Conservation (phyloP, 2,113 vertebrate genomes). For the Scytalopus superciliaris region DNA sequence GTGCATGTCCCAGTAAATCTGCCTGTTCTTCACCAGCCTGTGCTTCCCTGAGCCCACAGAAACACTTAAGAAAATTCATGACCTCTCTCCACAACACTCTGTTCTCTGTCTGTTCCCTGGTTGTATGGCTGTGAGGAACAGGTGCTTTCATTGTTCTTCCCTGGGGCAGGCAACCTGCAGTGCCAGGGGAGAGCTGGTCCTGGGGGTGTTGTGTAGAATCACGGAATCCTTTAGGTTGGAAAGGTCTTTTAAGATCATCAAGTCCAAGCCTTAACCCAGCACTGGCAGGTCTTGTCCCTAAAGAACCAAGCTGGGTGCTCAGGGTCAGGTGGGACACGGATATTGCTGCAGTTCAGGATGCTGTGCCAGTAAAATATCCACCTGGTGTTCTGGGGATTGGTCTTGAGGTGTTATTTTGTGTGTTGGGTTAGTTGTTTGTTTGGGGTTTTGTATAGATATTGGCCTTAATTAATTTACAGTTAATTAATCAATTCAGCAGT, state of each 20-base stretch:
- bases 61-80: fast-evolving
- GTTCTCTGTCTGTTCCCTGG: neutral
- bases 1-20: neutral
- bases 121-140: neutral
- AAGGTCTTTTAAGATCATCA: neutral
- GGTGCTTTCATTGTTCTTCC: neutral
- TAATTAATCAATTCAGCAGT: neutral
- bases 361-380: fast-evolving
- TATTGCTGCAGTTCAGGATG: neutral
- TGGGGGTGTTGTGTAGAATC: no score
- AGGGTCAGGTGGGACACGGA: neutral
- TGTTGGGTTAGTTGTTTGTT: neutral
- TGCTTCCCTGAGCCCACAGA: neutral
- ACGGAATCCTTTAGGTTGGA: neutral
- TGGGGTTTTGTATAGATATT: neutral
- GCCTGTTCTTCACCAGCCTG: neutral
- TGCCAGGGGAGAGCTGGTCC: neutral
- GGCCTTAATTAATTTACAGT: neutral
- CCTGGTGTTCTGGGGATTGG: neutral
- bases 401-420: neutral
- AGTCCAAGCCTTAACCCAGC: neutral
- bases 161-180: neutral
- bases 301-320: neutral
- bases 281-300: neutral
- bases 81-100: fast-evolving